A percentile compares a stretch with the other conserved stretches of the same genome.
Conservation (phyloP, 2,888 invertebrate species). For the Pelosia muscerda region DNA sequence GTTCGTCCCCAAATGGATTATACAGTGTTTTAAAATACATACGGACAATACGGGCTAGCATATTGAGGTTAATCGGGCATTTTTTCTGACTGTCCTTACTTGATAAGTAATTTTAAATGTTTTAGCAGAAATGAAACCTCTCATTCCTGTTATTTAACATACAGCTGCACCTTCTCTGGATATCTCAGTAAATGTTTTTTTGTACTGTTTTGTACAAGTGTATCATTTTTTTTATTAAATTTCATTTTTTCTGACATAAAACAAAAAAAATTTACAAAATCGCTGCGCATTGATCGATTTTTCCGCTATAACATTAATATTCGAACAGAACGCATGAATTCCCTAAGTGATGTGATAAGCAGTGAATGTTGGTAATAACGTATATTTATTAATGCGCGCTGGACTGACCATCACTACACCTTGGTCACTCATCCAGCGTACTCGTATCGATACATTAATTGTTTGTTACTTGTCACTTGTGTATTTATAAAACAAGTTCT, state of each 20-base stretch:
- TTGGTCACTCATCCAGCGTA: slow-evolving; percentile 49
- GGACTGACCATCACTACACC: slow-evolving; percentile 52
- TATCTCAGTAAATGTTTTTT: too few species aligned
- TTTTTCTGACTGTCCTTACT: neutral
- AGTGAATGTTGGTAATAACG: slow-evolving; percentile 40
- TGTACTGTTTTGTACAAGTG: too few species aligned
- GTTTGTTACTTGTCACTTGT: slow-evolving; percentile 31
- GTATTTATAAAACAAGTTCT: slow-evolving; percentile 46
- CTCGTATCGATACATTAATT: slow-evolving; percentile 54
- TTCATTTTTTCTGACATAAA: neutral
- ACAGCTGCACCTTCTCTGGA: too few species aligned
- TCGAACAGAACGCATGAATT: slow-evolving; percentile 20
- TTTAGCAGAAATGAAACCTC: neutral
- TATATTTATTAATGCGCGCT: slow-evolving; percentile 61
- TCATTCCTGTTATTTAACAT: neutral
- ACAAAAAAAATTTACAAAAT: slow-evolving; percentile 2
- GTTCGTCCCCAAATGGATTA: neutral
- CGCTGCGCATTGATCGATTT: slow-evolving; percentile 20
- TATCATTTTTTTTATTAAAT: neutral
- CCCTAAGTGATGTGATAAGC: slow-evolving; percentile 61
- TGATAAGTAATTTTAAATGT: neutral
- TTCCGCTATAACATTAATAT: slow-evolving; percentile 27
- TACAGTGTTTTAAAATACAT: neutral
- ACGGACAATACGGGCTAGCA: neutral
- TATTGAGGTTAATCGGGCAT: neutral